A percentile compares a stretch with the other conserved stretches of the same genome.
phyloP scores from a whole-genome alignment of 2,113 vertebrate genomes.

The Mus pahari region DNA sequence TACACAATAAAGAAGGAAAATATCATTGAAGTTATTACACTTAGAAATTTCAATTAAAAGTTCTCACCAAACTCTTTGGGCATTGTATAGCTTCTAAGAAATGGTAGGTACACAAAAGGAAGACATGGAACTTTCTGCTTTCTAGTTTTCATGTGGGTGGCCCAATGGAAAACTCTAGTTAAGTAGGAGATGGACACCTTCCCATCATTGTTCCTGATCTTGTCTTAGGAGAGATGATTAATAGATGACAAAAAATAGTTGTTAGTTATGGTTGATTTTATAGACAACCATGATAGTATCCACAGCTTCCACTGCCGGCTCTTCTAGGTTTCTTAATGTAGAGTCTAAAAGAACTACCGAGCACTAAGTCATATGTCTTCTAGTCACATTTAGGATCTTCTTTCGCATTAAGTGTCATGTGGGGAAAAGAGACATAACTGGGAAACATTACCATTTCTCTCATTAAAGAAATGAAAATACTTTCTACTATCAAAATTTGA shows the following conservation, averaged over 20 bases:
- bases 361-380: neutral
- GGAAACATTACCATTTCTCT: constrained; percentile 59
- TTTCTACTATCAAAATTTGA: constrained; percentile 57
- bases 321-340: neutral
- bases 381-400: neutral
- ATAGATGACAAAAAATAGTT: neutral
- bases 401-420: constrained; percentile 25
- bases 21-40: constrained; percentile 15
- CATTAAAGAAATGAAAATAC: constrained; percentile 71
- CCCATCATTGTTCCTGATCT: neutral
- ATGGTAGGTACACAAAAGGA: neutral
- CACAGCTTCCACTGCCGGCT: neutral
- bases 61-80: neutral
- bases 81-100: neutral
- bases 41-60: neutral
- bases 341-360: neutral
- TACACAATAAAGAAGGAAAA: neutral
- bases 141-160: neutral
- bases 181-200: neutral
- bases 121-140: neutral
- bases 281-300: neutral
- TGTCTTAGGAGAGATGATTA: neutral
- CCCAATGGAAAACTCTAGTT: neutral
- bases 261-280: neutral
- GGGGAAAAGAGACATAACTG: constrained; percentile 32